A percentile compares a stretch with the other conserved stretches of the same genome.
These are phyloP conservation scores for Gobionotothen gibberifrons DNA, from an alignment of 2,797 vertebrate genomes.

Conservation along the genomic window DNA sequence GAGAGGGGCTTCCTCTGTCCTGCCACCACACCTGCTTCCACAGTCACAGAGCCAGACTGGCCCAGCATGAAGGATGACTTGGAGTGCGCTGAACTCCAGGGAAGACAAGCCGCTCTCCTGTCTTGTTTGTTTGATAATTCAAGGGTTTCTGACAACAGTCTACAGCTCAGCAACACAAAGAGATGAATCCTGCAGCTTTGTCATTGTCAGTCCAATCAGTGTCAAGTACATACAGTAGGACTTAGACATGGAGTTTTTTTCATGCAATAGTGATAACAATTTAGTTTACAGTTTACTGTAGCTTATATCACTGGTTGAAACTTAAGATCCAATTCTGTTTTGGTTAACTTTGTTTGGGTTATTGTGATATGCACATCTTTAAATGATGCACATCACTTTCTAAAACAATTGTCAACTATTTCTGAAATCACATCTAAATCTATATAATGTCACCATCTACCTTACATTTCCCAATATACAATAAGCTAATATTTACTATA, in stretches of 20 bases:
- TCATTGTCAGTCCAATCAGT: constrained; percentile 44
- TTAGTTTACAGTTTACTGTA: constrained; percentile 9
- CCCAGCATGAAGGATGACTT: constrained; percentile 81
- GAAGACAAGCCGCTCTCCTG: constrained; percentile 66
- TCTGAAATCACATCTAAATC: not conserved
- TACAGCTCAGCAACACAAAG: constrained; percentile 61
- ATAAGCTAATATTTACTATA: too few species aligned
- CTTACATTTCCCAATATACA: not conserved
- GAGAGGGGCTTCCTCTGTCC: constrained; percentile 76
- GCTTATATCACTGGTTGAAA: constrained; percentile 4
- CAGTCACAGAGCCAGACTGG: constrained; percentile 63
- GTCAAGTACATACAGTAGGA: not conserved
- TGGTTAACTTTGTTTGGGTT: not conserved
- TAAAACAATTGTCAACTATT: not conserved
- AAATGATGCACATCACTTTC: not conserved
- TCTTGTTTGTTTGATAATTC: constrained; percentile 85
- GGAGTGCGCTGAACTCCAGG: constrained; percentile 77
- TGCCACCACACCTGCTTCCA: constrained; percentile 81
- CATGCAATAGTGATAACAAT: constrained; percentile 3
- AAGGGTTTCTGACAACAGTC: constrained; percentile 75
- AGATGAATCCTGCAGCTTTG: constrained; percentile 48
- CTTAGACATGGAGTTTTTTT: constrained; percentile 3
- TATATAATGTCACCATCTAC: not conserved
- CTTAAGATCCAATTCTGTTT: not conserved
- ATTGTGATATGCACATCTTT: not conserved